phyloP scores from a whole-genome alignment of 2,888 invertebrate genomes.

The Drosophila kanekoi region DNA sequence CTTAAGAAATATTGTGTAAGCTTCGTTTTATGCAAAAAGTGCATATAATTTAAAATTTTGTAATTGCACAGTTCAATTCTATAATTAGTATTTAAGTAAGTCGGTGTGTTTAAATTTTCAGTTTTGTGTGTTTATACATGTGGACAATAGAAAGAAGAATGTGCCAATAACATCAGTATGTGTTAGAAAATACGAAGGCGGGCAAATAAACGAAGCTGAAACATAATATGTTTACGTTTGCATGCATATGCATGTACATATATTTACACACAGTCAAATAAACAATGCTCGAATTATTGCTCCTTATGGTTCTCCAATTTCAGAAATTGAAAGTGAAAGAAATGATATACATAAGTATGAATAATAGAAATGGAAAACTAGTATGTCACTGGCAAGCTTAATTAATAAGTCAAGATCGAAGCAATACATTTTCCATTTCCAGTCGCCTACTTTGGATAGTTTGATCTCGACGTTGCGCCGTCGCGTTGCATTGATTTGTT shows the following conservation, averaged over 20 bases:
- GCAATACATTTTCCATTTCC: neutral
- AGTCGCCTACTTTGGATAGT: neutral
- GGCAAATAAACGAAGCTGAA: conserved; percentile 2
- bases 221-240: conserved; percentile 5
- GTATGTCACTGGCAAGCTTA: neutral
- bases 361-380: neutral
- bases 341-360: too few species aligned
- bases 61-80: neutral
- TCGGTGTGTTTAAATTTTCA: neutral
- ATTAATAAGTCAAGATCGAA: neutral
- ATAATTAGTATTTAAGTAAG: neutral
- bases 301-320: neutral
- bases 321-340: too few species aligned
- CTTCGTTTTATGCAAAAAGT: conserved; percentile 4
- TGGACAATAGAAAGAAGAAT: neutral
- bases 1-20: neutral
- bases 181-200: conserved; percentile 10
- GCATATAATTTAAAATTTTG: neutral
- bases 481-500: conserved; percentile 6
- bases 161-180: conserved; percentile 11
- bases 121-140: neutral
- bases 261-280: neutral
- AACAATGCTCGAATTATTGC: neutral
- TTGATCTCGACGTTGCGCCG: conserved; percentile 29
- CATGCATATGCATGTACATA: neutral